Conservation (phyloP, 1,140 invertebrate genomes). For the Leguminivora glycinivorella region DNA sequence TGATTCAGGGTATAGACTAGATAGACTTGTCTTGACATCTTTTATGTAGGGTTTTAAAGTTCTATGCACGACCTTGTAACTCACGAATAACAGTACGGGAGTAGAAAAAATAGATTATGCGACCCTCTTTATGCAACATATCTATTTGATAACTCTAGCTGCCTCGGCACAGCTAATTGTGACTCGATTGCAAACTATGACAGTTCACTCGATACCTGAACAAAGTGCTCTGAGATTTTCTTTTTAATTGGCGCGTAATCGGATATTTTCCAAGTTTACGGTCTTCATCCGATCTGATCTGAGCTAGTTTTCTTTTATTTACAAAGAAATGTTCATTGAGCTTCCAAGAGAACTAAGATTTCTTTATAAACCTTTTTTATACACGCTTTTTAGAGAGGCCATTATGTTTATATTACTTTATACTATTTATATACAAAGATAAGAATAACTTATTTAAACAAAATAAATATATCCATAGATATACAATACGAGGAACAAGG, state of each 20-base stretch:
- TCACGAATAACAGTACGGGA: too few species aligned
- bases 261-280: slow-evolving; percentile 20
- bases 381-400: too few species aligned
- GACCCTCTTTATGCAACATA: slow-evolving; percentile 46
- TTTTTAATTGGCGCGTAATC: slow-evolving; percentile 28
- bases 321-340: neutral
- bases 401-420: too few species aligned
- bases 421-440: too few species aligned
- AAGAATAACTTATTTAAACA: too few species aligned
- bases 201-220: slow-evolving; percentile 26
- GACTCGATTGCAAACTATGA: slow-evolving; percentile 29
- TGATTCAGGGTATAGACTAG: too few species aligned
- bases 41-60: too few species aligned
- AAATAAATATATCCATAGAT: too few species aligned
- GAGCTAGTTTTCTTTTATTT: slow-evolving; percentile 7
- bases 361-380: neutral
- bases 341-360: neutral
- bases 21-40: too few species aligned
- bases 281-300: slow-evolving; percentile 1
- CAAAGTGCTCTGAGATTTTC: slow-evolving; percentile 21
- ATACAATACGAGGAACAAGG: too few species aligned
- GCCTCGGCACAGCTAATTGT: slow-evolving; percentile 41
- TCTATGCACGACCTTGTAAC: too few species aligned
- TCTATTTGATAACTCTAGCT: slow-evolving; percentile 45
- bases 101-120: slow-evolving; percentile 61